Percentiles rank a stretch among this genome's conserved stretches.
phyloP scores from a whole-genome alignment of 2,113 vertebrate genomes.

The Pomatostomus ruficeps region DNA sequence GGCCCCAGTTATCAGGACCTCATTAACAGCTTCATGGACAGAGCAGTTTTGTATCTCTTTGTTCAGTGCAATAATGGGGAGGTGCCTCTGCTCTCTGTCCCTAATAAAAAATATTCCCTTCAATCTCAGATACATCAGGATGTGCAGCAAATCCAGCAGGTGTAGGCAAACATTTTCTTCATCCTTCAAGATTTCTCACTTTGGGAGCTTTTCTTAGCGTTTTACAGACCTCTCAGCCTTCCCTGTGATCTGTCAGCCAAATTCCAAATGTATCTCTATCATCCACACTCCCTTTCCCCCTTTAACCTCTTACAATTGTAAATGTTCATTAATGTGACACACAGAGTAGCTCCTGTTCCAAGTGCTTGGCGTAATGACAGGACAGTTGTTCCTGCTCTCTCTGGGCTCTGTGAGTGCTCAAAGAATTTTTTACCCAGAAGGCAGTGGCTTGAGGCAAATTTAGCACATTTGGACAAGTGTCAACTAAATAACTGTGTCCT shows the following conservation, averaged over 20 bases:
- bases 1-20: background rate
- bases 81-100: background rate
- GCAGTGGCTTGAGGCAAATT: background rate
- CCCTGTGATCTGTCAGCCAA: background rate
- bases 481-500: background rate
- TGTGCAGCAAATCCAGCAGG: background rate
- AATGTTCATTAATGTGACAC: background rate
- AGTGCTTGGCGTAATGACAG: background rate
- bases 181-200: background rate
- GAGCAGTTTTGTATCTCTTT: background rate
- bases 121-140: background rate
- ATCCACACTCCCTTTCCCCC: background rate
- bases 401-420: background rate
- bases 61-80: background rate
- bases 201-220: background rate
- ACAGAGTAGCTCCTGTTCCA: background rate
- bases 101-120: background rate
- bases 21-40: background rate
- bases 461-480: background rate
- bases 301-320: slow-evolving; percentile 25
- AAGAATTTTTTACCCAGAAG: background rate
- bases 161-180: background rate
- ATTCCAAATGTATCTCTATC: background rate
- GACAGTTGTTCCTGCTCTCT: background rate
- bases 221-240: background rate